A percentile compares a stretch with the other conserved stretches of the same genome.
Evolutionary conservation across 2,888 invertebrate genomes (phyloP).

Genomic region (Microchrysa polita): DNA sequence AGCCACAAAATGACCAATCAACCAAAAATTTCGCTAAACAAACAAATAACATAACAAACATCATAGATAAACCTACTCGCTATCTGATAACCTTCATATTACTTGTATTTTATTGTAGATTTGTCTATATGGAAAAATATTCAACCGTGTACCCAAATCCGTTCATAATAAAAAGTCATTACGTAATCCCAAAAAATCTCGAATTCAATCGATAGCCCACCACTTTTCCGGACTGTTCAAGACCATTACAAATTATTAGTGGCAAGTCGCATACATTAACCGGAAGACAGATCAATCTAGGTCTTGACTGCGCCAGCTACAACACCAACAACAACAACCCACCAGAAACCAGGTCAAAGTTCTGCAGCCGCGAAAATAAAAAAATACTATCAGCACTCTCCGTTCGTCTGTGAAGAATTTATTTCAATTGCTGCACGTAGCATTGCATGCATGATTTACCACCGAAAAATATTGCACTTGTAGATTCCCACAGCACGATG

Average conservation of each 20-base stretch:
- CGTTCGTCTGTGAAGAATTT: not conserved
- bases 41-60: not conserved
- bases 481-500: not conserved
- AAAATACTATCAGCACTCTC: not conserved
- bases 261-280: not conserved
- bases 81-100: conserved; percentile 1
- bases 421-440: not conserved
- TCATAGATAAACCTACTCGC: not conserved
- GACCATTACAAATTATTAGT: not conserved
- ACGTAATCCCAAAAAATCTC: conserved; percentile 1
- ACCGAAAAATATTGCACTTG: not conserved
- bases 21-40: not conserved
- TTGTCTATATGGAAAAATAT: conserved; percentile 8
- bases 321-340: no score
- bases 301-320: conserved; percentile 5
- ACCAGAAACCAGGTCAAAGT: conserved; percentile 9
- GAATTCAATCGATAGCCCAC: not conserved
- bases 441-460: not conserved
- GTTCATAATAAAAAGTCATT: not conserved
- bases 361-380: not conserved
- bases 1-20: no score
- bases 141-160: conserved; percentile 9
- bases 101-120: not conserved
- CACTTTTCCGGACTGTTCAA: conserved; percentile 11
- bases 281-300: not conserved